A percentile compares a stretch with the other conserved stretches of the same genome.
Evolutionary conservation across 1,140 invertebrate genomes (phyloP).

Genomic region (Myzus persicae): DNA sequence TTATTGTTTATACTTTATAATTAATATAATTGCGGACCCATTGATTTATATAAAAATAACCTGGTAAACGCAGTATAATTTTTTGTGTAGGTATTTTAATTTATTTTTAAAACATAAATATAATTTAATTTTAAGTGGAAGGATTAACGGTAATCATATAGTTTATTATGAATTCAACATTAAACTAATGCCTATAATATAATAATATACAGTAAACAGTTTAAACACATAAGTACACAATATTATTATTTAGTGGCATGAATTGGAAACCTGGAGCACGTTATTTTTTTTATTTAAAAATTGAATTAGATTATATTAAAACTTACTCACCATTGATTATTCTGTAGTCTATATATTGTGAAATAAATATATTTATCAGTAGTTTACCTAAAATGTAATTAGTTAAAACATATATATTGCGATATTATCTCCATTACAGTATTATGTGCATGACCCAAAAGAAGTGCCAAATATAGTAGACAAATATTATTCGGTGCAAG

Average conservation of each 20-base stretch:
- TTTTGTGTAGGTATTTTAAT: neutral
- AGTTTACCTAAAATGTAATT: neutral
- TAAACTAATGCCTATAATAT: neutral
- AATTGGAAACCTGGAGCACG: neutral
- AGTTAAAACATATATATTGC: neutral
- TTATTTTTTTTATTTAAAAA: neutral
- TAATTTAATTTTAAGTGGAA: neutral
- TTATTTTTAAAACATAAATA: neutral
- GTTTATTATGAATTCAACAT: neutral
- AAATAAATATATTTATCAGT: neutral
- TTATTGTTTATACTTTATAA: neutral
- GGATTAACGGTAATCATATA: neutral
- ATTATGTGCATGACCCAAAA: constrained; percentile 69
- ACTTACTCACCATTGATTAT: neutral
- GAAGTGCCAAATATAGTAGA: constrained; percentile 67
- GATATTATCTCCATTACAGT: constrained; percentile 63
- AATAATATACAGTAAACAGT: neutral
- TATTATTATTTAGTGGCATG: neutral
- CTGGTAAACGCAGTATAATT: neutral
- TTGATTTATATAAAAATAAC: neutral
- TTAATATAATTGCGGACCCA: neutral
- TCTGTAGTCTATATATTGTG: neutral
- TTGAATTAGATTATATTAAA: neutral
- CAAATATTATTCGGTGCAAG: constrained; percentile 62
- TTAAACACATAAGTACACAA: neutral